Percentiles rank a stretch among this genome's conserved stretches.
Evolutionary conservation across 2,797 vertebrate genomes (phyloP).

Genomic region (Pampus argenteus): DNA sequence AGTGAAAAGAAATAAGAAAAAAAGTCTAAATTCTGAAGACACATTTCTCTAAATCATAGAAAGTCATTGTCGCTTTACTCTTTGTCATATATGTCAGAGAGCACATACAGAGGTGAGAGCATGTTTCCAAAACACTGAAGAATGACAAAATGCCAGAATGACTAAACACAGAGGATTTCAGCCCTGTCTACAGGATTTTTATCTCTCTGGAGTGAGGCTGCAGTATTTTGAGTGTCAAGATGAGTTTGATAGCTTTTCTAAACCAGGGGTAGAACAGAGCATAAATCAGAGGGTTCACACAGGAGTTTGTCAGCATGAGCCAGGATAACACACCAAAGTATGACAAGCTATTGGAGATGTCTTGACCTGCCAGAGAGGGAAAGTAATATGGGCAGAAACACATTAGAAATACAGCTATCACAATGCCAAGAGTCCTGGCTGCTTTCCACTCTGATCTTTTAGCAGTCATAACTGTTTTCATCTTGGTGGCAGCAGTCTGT

Average conservation of each 20-base stretch:
- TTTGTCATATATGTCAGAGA: too few relatives aligned
- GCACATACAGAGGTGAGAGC: too few relatives aligned
- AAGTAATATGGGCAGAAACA: slow-evolving; percentile 70
- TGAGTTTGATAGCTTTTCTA: neutral
- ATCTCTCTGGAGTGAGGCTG: neutral
- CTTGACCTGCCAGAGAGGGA: slow-evolving; percentile 25
- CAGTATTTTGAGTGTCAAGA: neutral
- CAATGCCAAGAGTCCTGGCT: slow-evolving; percentile 60
- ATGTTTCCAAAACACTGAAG: too few relatives aligned
- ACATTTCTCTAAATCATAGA: too few relatives aligned
- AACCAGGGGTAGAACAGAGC: neutral
- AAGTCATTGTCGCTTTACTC: too few relatives aligned
- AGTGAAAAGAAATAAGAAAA: too few relatives aligned
- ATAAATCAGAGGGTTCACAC: neutral
- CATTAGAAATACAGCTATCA: slow-evolving; percentile 65
- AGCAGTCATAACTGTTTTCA: neutral
- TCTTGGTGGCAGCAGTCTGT: neutral
- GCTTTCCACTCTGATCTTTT: slow-evolving; percentile 66
- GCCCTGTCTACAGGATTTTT: neutral
- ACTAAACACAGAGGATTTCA: neutral
- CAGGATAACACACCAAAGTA: neutral
- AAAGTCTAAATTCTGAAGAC: too few relatives aligned
- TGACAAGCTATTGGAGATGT: slow-evolving; percentile 8
- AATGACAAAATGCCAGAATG: too few relatives aligned
- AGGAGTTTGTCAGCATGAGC: neutral